phyloP scores from a whole-genome alignment of 1,140 invertebrate genomes.

The Mesaphorura yosii region DNA sequence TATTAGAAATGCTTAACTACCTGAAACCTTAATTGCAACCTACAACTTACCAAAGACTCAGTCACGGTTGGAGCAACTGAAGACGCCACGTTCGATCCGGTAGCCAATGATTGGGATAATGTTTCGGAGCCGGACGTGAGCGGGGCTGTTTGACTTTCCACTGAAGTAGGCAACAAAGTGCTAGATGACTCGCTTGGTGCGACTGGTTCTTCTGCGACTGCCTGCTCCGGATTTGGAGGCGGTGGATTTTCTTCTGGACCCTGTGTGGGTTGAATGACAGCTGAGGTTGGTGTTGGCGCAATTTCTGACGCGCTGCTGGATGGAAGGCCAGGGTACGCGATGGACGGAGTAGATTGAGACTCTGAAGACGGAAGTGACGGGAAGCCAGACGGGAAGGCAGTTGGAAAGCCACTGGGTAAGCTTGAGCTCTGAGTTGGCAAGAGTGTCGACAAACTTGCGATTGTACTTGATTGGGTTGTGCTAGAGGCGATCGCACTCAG shows the following conservation, averaged over 20 bases:
- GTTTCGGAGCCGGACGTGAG: not conserved
- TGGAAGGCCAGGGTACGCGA: not conserved
- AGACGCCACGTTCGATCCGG: too few species aligned
- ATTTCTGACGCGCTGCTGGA: not conserved
- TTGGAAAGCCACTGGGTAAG: constrained; percentile 1
- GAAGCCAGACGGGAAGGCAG: constrained; percentile 1
- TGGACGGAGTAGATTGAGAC: constrained; percentile 1
- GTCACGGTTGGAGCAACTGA: too few species aligned
- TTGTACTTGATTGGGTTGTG: not conserved
- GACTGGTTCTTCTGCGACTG: constrained; percentile 6
- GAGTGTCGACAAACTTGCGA: not conserved
- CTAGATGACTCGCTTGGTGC: not conserved
- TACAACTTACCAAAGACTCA: too few species aligned
- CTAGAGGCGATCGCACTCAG: not conserved
- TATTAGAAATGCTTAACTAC: too few species aligned
- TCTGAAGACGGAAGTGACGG: not conserved
- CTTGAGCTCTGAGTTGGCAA: not conserved
- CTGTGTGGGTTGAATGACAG: not conserved
- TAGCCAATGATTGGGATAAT: too few species aligned
- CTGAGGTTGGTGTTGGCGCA: not conserved
- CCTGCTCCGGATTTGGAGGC: constrained; percentile 2
- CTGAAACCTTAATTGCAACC: too few species aligned
- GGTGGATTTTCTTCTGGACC: not conserved
- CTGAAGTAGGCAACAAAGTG: not conserved
- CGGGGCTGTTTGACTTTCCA: not conserved